Base-by-base conservation (phyloP, 1,140 invertebrate species). In the Vanessa tameamea region DNA sequence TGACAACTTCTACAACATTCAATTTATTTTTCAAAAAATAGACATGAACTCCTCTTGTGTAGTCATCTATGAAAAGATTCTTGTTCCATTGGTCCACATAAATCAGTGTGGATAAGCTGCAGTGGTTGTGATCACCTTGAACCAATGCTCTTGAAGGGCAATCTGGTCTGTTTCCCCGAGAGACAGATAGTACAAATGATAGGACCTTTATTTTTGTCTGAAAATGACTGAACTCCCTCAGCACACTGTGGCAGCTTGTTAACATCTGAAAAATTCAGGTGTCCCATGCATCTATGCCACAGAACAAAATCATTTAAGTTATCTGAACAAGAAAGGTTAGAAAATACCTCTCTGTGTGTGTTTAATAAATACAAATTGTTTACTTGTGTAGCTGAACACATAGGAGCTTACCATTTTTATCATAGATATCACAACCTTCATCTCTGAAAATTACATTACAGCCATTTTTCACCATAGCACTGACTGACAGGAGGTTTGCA, bases 281-380 rank as follows among this genome's bases (percentile, higher is more conserved):
- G 78, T 68, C 75, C 81, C 78, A 81, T 83, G 57, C 81, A 64
- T 48, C 73, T 68, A 64, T 83, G 78, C 82, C 78, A 82, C 14
- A 80, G 23, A 13, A 83, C 70, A 77, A 75, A 15, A 80, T 78
- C 55, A 76, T 77, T 78, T 73, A 73, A 43, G 15, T 76, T 59
- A 70, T 77, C 64, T 15, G 73, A 48, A 37, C 55, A 78, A 50
- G 64, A 43, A 0, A 80, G 16, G 14, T 78, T 80, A 15, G 73
- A 70, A 74, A 72, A 55, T 15, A 77, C 67, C 64, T 83, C 73
- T 78, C 67, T 75, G 50, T 53, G 14, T 67, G 72, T 76, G 55
- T 83, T 80, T 76, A 79, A 76, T 37, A 37, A 14, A 65, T 83
- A 81, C 3, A 83, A 59, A 47, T 83, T 79, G 47, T 53, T 53